Evolutionary conservation across 53 echinoderm and acorn worm genomes (phyloP).

Genomic region (Actinopyga echinites): DNA sequence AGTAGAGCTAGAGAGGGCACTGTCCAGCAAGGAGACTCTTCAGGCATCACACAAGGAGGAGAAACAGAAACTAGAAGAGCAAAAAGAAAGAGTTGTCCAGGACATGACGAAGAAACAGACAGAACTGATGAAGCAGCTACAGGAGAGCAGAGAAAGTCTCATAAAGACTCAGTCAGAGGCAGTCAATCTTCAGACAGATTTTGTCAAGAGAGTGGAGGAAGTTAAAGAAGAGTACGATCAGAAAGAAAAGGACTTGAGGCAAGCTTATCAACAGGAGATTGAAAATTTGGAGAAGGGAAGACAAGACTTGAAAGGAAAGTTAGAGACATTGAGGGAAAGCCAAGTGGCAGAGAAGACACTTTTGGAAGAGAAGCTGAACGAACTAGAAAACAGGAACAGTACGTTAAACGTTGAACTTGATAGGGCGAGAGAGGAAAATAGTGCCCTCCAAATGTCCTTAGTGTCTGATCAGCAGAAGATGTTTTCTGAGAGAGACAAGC

Average conservation of each 20-base stretch:
- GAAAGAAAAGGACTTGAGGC: neutral
- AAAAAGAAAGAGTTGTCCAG: neutral
- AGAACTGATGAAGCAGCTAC: constrained; percentile 22
- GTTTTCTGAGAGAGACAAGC: constrained; percentile 20
- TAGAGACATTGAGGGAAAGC: neutral
- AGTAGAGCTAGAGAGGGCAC: neutral
- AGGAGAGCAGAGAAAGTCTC: constrained; percentile 21
- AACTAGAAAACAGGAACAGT: neutral
- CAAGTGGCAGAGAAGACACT: constrained; percentile 5
- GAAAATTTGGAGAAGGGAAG: neutral
- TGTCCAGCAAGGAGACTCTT: neutral
- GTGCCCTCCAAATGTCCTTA: neutral
- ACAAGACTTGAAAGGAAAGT: constrained; percentile 9
- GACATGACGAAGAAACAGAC: constrained; percentile 13
- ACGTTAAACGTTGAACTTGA: constrained; percentile 16
- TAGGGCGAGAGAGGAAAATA: neutral
- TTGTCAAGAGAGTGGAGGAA: neutral
- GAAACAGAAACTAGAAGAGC: neutral
- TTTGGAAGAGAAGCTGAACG: constrained; percentile 4
- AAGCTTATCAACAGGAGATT: constrained; percentile 12
- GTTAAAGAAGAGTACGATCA: constrained; percentile 12
- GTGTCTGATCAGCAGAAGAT: constrained; percentile 18
- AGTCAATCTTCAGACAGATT: neutral
- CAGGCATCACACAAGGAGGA: neutral
- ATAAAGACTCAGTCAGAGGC: neutral